Percentiles rank a stretch among this genome's conserved stretches.
Evolutionary conservation across 2,113 vertebrate genomes (phyloP).

Genomic region (Perca schrenkii): DNA sequence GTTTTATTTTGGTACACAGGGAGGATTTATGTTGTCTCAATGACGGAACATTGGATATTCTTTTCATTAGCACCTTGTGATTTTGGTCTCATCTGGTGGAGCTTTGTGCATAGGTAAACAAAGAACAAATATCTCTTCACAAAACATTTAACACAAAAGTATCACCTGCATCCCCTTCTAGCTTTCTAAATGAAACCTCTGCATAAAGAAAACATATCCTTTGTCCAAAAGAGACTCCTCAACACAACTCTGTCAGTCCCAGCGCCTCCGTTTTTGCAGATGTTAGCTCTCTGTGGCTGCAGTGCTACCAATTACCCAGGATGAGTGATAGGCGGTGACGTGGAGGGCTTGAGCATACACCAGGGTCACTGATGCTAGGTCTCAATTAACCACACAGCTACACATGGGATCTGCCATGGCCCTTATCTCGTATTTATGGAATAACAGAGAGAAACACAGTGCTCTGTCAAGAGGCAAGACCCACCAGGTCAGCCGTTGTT

Average conservation of each 20-base stretch:
- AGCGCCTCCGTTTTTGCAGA: slow-evolving; percentile 5
- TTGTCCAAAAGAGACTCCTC: slow-evolving; percentile 15
- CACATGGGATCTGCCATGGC: slow-evolving; percentile 71
- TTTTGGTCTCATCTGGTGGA: not conserved
- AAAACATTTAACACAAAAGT: not conserved
- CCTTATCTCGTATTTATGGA: slow-evolving; percentile 79
- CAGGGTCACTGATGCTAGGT: slow-evolving; percentile 68
- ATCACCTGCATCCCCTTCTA: slow-evolving; percentile 2
- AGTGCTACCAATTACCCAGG: slow-evolving; percentile 76
- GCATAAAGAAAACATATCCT: not conserved
- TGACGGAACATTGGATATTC: not conserved
- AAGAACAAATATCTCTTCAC: not conserved
- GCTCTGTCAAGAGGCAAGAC: slow-evolving; percentile 59
- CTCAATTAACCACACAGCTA: slow-evolving; percentile 78
- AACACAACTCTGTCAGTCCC: slow-evolving; percentile 39
- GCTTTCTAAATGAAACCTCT: not conserved
- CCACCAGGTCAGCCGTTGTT: slow-evolving; percentile 61
- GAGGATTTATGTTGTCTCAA: not conserved
- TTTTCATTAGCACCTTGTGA: slow-evolving; percentile 5
- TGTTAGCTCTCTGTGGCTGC: slow-evolving; percentile 37
- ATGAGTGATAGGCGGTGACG: slow-evolving; percentile 69
- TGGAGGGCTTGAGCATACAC: slow-evolving; percentile 48
- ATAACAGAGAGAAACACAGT: slow-evolving; percentile 64
- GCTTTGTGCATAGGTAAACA: not conserved
- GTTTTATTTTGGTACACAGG: not conserved